Base-by-base conservation (phyloP, 1,140 invertebrate species). In the Odontomachus brunneus region DNA sequence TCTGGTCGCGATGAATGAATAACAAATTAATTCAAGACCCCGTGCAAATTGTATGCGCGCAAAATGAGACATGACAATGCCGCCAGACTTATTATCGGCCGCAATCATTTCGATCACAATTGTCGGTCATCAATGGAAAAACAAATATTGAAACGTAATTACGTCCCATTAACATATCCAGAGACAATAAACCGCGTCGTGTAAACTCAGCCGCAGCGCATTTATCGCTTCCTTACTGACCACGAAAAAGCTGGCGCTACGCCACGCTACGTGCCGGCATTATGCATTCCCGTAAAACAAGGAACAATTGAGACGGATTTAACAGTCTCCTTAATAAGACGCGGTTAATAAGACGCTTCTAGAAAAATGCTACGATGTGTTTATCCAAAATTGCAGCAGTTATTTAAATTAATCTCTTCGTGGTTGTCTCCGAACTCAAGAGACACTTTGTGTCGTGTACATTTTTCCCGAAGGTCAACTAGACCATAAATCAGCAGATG, bases 11-110 rank as follows among this genome's bases (percentile, higher is more conserved):
- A 57, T 48, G 51, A 44, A 67, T 57, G n/a, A 69, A 55, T 69
- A 38, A 48, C 22, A 71, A 71, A 80, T 80, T 80, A 80, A 71
- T 80, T 69, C 51, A 71, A 80, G 51, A 19, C 22, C 44, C 48
- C 55, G 26, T 26, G 29, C 22, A 55, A 67, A 78, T 51, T 44
- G 51, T 17, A 9, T 24, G 17, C 5, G 17, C 26, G 29, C 29
- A 66, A 78, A 55, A 78, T 19, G 22, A n/a, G 3, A 57, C 5
- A 24, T 0, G 15, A 44, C 5, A n/a, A 22, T 48, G 60, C 3
- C 33, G 29, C 44, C 63, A 29, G 14, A 38, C 51, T 69, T 57
- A 78, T 69, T 26, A 69, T 24, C 17, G 22, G 17, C 14, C 33
- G 22, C 12, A 29, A 78, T 78, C 69, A 78, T 78, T 57, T 69